Evolutionary conservation across 2,113 vertebrate genomes (phyloP).

Genomic region (Oxyura jamaicensis): DNA sequence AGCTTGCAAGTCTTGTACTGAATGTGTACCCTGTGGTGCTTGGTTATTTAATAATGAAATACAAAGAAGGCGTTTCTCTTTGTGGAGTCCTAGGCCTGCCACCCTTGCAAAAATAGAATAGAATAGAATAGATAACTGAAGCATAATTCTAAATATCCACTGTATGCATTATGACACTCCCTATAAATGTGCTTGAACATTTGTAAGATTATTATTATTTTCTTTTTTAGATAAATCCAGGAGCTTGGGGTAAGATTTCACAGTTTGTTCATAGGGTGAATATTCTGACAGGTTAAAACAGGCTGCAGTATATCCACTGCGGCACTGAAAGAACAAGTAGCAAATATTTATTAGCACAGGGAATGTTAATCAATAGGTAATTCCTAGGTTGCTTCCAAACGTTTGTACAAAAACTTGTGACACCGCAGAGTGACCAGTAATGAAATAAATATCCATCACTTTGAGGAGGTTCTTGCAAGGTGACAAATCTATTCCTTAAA

Average conservation of each 20-base stretch:
- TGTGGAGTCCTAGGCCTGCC: not conserved
- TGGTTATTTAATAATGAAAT: not conserved
- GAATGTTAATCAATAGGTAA: not conserved
- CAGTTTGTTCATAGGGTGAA: not conserved
- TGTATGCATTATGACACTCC: not conserved
- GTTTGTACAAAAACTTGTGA: not conserved
- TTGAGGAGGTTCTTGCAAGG: not conserved
- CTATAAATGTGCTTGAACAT: not conserved
- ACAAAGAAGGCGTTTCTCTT: not conserved
- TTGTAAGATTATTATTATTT: not conserved
- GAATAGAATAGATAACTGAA: not conserved
- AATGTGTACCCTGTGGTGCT: not conserved
- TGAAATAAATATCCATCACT: not conserved
- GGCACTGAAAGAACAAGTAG: not conserved
- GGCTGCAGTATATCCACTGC: not conserved
- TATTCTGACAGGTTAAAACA: not conserved
- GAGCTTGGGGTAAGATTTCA: not conserved
- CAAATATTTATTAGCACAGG: not conserved
- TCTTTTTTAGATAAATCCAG: not conserved
- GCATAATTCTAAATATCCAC: not conserved
- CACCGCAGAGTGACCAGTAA: not conserved
- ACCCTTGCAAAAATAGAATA: not conserved
- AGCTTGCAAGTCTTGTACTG: not conserved
- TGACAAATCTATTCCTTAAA: slow-evolving; percentile 10
- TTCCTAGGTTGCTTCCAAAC: not conserved